Percentiles rank a stretch among this genome's conserved stretches.
Conservation (phyloP, 2,113 vertebrate genomes). For the Cyanoderma ruficeps region DNA sequence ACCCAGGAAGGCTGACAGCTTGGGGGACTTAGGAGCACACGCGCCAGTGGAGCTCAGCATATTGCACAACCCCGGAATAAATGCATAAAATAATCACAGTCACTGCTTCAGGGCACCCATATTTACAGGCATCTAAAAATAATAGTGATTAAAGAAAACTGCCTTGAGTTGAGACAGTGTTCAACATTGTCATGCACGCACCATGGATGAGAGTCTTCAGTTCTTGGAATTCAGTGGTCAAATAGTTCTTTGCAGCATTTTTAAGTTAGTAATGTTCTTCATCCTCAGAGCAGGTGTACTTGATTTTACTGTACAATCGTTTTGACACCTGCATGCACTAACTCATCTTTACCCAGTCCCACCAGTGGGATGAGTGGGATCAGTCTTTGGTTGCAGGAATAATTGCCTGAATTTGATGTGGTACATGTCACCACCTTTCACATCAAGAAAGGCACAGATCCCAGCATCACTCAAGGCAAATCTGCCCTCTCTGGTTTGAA, state of each 20-base stretch:
- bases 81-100: background rate
- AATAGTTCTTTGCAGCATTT: background rate
- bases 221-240: background rate
- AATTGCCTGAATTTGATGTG: background rate
- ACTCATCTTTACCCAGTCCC: background rate
- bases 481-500: background rate
- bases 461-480: background rate
- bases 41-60: rapidly evolving
- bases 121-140: background rate
- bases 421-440: background rate
- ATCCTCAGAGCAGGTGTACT: background rate
- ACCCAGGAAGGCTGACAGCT: background rate
- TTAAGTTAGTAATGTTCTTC: background rate
- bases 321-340: background rate
- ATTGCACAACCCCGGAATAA: background rate
- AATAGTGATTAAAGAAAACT: background rate
- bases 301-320: background rate
- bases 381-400: background rate
- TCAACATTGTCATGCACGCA: background rate
- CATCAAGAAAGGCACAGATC: background rate
- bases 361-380: background rate
- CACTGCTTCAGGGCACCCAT: background rate
- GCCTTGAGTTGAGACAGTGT: background rate
- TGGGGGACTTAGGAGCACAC: background rate
- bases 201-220: background rate